Percentiles rank a stretch among this genome's conserved stretches.
Evolutionary conservation across 2,888 invertebrate genomes (phyloP).

Genomic region (Sthenelais limicola): DNA sequence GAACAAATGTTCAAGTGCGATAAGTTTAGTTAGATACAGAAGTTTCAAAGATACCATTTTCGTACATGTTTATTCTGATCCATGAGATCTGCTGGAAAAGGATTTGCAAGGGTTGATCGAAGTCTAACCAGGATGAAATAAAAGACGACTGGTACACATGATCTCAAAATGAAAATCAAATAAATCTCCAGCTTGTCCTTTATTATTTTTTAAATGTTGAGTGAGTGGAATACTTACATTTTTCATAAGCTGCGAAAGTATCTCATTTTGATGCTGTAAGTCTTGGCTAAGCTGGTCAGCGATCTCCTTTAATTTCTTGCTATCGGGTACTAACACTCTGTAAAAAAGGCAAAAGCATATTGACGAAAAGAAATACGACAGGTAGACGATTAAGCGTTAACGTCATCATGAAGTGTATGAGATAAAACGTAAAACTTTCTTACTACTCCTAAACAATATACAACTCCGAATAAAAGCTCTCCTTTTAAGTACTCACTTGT

Average conservation of each 20-base stretch:
- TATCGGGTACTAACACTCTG: conserved; percentile 50
- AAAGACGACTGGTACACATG: no score
- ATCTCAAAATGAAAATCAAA: no score
- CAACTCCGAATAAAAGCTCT: no score
- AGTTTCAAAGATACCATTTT: no score
- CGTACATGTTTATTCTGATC: no score
- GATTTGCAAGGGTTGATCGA: no score
- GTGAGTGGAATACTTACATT: conserved; percentile 54
- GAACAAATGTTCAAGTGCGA: no score
- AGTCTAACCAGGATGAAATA: no score
- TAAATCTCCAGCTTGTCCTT: neutral
- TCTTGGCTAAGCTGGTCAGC: conserved; percentile 55
- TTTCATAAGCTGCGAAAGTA: conserved; percentile 57
- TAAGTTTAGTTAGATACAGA: no score
- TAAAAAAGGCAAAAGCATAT: neutral
- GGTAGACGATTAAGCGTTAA: neutral
- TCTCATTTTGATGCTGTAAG: conserved; percentile 58
- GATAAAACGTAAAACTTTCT: neutral
- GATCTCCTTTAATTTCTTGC: conserved; percentile 52
- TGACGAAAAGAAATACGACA: neutral
- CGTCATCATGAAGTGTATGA: neutral
- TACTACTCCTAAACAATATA: neutral
- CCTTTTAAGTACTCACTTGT: conserved; percentile 25
- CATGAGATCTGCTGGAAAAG: no score
- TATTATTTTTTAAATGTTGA: no score